Evolutionary conservation across 2,113 vertebrate species (phyloP), one percentile per base, ranked within the genome.

Genomic region (Orthochromis malagaraziensis): DNA sequence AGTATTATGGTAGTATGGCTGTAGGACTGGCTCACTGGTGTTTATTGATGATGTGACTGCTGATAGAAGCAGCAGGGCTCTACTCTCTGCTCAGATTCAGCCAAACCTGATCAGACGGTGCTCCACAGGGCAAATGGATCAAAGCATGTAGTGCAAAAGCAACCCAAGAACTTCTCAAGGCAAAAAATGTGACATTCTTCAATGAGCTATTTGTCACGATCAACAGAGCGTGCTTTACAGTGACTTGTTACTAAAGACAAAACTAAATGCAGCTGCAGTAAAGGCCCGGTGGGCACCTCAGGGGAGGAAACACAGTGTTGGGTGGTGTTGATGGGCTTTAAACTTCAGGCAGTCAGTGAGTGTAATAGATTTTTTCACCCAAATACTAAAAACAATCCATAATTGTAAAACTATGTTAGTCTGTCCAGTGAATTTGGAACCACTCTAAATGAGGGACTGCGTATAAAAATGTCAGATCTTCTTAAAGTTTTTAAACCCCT

Each of bases 391-490:
- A 73, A 73, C 3, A 45, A 40, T 68, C 6, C 63, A 40, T 21
- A 17, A 45, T 17, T 45, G 21, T 73, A 26, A 65, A 65, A 45
- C 10, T 1, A 45, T 1, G 21, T 26, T 17, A 17, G 5, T 45
- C 13, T 26, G 6, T 4, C 38, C 65, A 45, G 13, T 9, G 38
- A 42, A 73, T 73, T 68, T 68, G 33, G 63, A 70, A 0, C 12
- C 35, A 14, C 68, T 73, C 5, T 42, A 26, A 73, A 17, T 2
- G 68, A 45, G 24, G 9, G 21, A 47, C 0, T 1, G 21, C 3
- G 0, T 75, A 26, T 47, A 47, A 75, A 5, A 75, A 26, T 47
- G 14, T 10, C 0, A 0, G 40, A 5, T 17, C 9, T 7, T 73
- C 60, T n/a, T 38, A 65, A 65, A 38, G 6, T n/a, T 65, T 65